Base-by-base conservation (phyloP, 92 coral and sea anemone genomes). In the Phymanthus crucifer region DNA sequence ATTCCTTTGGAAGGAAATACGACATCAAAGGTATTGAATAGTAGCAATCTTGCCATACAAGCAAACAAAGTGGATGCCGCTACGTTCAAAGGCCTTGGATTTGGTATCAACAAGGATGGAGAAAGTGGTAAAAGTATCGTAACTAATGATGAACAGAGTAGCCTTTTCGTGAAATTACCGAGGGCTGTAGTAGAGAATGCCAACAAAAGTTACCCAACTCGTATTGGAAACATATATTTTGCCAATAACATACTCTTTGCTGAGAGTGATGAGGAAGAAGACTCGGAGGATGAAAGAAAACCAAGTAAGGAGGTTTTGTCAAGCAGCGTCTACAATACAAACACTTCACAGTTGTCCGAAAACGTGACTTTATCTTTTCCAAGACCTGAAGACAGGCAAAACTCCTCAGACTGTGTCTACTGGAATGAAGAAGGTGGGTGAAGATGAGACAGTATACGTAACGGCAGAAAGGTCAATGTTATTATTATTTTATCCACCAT, bases 211-310 rank as follows among this genome's bases (percentile, higher is more conserved):
- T 61, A 26, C n/a, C 27, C 82, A 13, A 90, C 76, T 17, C 90
- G 91, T 54, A 75, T 91, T 26, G 87, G 83, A 14, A 91, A 91
- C 80, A 90, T 85, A 35, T 84, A 92, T 73, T 85, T 80, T 78
- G 94, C 91, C 68, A 87, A 87, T 40, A 84, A 87, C 78, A 87
- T 87, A 72, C 84, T 94, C 61, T 94, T 94, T 72, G 89, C 90
- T 67, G 64, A 74, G 68, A 24, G 43, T 65, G 89, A 76, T 33
- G 73, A 70, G 18, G 86, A 83, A 29, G 81, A 81, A 38, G 84
- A 81, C 45, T 85, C 80, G 43, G 74, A 23, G 18, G 75, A 78
- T 19, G 56, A 48, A 34, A 57, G 56, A 2, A 17, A 4, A 32
- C 50, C 75, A 33, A 82, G 86, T 64, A 35, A 64, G 1, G 80